Base-by-base conservation (phyloP, 2,888 invertebrate genomes). In the Neoitamus cyanurus region DNA sequence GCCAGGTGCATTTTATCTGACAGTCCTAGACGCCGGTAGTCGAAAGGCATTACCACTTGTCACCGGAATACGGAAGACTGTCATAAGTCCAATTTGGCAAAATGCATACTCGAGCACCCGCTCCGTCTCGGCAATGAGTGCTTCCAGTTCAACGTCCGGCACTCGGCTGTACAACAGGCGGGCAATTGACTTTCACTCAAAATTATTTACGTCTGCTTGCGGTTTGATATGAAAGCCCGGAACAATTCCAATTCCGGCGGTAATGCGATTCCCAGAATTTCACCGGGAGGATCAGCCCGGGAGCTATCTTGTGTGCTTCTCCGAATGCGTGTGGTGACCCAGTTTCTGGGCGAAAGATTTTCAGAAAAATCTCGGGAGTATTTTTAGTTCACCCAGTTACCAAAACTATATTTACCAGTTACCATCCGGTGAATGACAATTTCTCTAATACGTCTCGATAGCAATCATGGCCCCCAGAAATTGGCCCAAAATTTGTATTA, bases 401-500 rank as follows among this genome's bases (percentile, higher is more conserved):
- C 3, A 70, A 78, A 78, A 78, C 48, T 31, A 78, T 58, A 25
- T 78, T 58, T 78, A 78, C 30, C 13, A 42, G 42, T 78, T 48
- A 48, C 48, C 70, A 58, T 28, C 3, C 75, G 34, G 58, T 3
- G 31, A 48, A 48, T 31, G 48, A 58, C 78, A 78, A 58, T 34
- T 34, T 9, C 15, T 48, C 31, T 20, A 78, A 78, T 48, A 78
- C 31, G 46, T 48, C 31, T 31, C 25, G 58, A 78, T 30, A 48
- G 31, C n/a, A 31, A 78, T 78, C 78, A 31, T 30, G 7, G 42
- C 13, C 58, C 15, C 34, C 48, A 78, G 48, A 78, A 48, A 78
- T 78, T 78, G 78, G 78, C 78, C 78, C 58, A 78, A 48, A 78
- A 78, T 78, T 78, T 78, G 48, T 46, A 78, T 78, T 48, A 48